Evolutionary conservation across 2,888 invertebrate species (phyloP).

Genomic region (Rotaria magnacalcarata): DNA sequence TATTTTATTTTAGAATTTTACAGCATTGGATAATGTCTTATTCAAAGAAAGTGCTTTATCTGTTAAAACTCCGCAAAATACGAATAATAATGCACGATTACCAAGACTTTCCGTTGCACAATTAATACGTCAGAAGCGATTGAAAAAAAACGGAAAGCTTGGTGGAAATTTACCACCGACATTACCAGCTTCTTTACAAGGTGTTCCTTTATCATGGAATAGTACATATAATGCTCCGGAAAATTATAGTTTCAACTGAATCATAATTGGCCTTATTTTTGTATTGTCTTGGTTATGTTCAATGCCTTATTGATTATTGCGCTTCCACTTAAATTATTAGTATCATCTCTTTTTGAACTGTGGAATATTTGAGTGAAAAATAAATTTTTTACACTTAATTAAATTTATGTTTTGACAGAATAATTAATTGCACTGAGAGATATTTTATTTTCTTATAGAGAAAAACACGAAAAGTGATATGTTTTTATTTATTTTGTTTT

Average conservation of each 20-base stretch:
- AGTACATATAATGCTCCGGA: not conserved
- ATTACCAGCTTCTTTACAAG: not conserved
- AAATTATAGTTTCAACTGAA: slow-evolving; percentile 17
- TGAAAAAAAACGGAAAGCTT: not conserved
- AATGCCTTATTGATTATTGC: not conserved
- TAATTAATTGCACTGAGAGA: no score
- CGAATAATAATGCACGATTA: not conserved
- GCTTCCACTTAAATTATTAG: not conserved
- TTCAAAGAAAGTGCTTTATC: not conserved
- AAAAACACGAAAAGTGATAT: no score
- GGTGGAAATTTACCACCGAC: no score
- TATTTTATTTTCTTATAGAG: no score
- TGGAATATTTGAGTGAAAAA: no score
- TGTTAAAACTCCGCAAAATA: not conserved
- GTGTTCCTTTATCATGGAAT: not conserved
- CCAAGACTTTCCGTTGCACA: not conserved
- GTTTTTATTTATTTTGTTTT: no score
- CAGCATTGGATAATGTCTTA: not conserved
- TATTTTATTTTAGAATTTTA: not conserved
- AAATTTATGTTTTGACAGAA: no score
- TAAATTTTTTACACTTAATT: no score
- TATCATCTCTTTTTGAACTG: no score
- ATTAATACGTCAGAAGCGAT: slow-evolving; percentile 6
- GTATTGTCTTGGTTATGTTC: not conserved
- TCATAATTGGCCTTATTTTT: not conserved